A percentile compares a stretch with the other conserved stretches of the same genome.
These are phyloP conservation scores for Lamellibrachia luymesi DNA, from an alignment of 1,140 invertebrate genomes.

Conservation along the genomic window DNA sequence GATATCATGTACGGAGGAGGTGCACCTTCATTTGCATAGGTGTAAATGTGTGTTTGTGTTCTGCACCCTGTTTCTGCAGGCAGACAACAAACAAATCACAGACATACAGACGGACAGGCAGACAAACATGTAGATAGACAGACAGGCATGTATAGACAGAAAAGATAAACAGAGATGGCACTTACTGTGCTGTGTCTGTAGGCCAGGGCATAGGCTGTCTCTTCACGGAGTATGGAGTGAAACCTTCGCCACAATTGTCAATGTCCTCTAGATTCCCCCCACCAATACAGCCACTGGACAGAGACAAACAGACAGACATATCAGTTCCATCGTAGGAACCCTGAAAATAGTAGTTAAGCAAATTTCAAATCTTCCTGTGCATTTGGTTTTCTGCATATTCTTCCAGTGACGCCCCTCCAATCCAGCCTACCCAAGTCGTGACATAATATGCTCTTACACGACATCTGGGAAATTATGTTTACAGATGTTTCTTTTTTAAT, in stretches of 20 bases:
- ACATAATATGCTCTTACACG: no score
- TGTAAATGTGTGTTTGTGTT: no score
- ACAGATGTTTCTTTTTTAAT: not conserved
- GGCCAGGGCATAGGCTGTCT: constrained; percentile 41
- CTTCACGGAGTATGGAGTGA: constrained; percentile 45
- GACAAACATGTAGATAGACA: not conserved
- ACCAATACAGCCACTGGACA: constrained; percentile 46
- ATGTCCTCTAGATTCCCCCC: constrained; percentile 48
- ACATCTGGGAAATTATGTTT: not conserved
- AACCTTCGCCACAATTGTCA: constrained; percentile 43
- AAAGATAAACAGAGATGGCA: constrained; percentile 19
- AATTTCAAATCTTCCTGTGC: no score
- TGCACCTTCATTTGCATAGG: no score
- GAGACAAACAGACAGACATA: not conserved
- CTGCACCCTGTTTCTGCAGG: no score
- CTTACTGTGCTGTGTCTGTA: constrained; percentile 52
- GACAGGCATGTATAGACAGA: not conserved
- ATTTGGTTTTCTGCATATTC: no score
- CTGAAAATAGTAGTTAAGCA: not conserved
- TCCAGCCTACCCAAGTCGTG: no score
- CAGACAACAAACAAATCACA: no score
- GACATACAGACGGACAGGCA: no score
- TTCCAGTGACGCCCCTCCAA: no score
- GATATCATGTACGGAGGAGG: no score
- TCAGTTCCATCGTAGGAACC: not conserved